A percentile compares a stretch with the other conserved stretches of the same genome.
Conservation (phyloP, 2,888 invertebrate species). For the Pristionchus entomophagus region DNA sequence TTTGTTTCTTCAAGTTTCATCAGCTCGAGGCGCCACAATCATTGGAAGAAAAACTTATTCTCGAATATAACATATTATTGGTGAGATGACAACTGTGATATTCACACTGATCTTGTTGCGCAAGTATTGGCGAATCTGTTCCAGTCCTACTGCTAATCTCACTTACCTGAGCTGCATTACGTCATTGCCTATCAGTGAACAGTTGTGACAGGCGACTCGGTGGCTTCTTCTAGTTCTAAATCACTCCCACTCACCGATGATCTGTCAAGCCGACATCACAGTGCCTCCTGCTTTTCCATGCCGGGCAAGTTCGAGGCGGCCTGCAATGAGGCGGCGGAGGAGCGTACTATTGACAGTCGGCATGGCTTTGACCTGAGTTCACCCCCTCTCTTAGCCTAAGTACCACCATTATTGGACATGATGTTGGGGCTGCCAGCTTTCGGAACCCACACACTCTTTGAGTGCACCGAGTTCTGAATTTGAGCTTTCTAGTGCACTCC, state of each 20-base stretch:
- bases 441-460: not conserved
- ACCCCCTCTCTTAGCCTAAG: not conserved
- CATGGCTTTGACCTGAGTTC: not conserved
- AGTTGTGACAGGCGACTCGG: not conserved
- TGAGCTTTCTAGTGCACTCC: no score
- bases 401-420: not conserved
- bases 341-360: not conserved
- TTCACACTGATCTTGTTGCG: not conserved
- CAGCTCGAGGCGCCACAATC: no score
- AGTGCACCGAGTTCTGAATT: no score
- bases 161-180: not conserved
- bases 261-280: not conserved
- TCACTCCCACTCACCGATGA: not conserved
- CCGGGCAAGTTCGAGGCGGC: not conserved
- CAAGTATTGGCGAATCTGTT: not conserved
- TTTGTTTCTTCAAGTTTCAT: no score
- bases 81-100: constrained; percentile 22
- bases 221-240: not conserved
- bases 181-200: not conserved
- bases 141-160: not conserved
- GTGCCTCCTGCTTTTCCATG: not conserved
- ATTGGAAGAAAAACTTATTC: no score
- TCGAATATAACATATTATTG: no score
- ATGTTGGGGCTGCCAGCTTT: not conserved
- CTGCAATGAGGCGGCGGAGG: not conserved